Percentiles rank a stretch among this genome's conserved stretches.
phyloP scores from a whole-genome alignment of 2,888 invertebrate genomes.

The Embidobia sp. region DNA sequence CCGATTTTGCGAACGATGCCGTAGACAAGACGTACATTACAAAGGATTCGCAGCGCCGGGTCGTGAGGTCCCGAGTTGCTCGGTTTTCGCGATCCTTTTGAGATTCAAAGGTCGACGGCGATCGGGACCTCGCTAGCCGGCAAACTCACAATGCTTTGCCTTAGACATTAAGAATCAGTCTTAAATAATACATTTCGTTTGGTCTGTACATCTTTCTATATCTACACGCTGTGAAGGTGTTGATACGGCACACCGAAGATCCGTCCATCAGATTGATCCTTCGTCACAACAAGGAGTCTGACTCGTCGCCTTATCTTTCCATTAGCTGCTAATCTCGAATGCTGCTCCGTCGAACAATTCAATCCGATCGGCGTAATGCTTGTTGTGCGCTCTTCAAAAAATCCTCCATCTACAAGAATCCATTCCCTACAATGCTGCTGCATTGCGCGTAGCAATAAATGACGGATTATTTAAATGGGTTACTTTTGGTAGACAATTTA shows the following conservation, averaged over 20 bases:
- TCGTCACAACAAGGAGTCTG: slow-evolving; percentile 12
- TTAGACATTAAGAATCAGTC: slow-evolving; percentile 65
- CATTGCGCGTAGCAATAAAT: too few species aligned
- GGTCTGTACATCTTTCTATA: slow-evolving; percentile 33
- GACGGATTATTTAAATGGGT: not conserved
- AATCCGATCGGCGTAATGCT: slow-evolving; percentile 19
- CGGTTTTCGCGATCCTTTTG: not conserved
- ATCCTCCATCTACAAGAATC: slow-evolving; percentile 5
- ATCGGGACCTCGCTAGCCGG: slow-evolving; percentile 67
- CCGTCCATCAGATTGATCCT: slow-evolving; percentile 24
- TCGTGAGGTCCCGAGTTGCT: slow-evolving; percentile 47
- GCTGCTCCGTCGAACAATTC: slow-evolving; percentile 12
- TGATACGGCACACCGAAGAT: slow-evolving; percentile 36
- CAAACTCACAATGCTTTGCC: slow-evolving; percentile 77
- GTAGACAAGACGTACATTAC: slow-evolving; percentile 67
- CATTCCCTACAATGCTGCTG: too few species aligned
- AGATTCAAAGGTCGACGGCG: slow-evolving; percentile 9
- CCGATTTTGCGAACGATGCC: slow-evolving; percentile 73
- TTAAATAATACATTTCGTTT: slow-evolving; percentile 48
- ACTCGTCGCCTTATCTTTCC: slow-evolving; percentile 27
- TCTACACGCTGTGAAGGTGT: slow-evolving; percentile 48
- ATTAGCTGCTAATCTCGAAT: slow-evolving; percentile 41
- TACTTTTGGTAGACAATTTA: too few species aligned
- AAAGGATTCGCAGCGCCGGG: slow-evolving; percentile 54
- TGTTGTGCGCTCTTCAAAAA: slow-evolving; percentile 15